These are phyloP conservation scores for Eptatretus atami DNA, from an alignment of 2,797 vertebrate genomes.

Conservation along the genomic window DNA sequence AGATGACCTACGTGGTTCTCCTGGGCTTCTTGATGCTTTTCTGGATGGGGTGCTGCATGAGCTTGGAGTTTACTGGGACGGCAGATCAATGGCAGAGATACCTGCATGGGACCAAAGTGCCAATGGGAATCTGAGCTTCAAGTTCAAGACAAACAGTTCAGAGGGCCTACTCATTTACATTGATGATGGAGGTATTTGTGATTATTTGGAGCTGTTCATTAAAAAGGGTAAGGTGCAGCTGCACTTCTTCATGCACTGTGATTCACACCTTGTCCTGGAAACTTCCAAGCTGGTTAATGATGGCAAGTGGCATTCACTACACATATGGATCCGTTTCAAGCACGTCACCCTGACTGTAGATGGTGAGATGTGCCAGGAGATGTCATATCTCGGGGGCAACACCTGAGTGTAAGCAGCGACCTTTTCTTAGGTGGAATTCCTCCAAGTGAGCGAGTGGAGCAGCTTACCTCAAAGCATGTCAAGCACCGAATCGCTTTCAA, in stretches of 20 bases:
- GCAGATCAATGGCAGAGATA: constrained; percentile 79
- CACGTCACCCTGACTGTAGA: constrained; percentile 46
- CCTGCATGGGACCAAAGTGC: constrained; percentile 75
- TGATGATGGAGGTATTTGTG: constrained; percentile 68
- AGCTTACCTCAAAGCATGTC: constrained; percentile 43
- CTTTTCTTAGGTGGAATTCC: constrained; percentile 72
- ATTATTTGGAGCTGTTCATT: constrained; percentile 51
- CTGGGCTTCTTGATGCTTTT: constrained; percentile 37
- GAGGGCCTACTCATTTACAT: constrained; percentile 64
- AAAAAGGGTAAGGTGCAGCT: constrained; percentile 45
- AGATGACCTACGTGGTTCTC: constrained; percentile 23
- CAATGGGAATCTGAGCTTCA: constrained; percentile 62
- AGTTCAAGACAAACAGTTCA: constrained; percentile 57
- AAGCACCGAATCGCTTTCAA: constrained; percentile 36
- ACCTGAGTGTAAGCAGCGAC: constrained; percentile 80
- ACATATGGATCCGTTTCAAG: constrained; percentile 42
- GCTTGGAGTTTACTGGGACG: constrained; percentile 69
- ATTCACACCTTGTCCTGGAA: constrained; percentile 36
- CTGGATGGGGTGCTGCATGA: constrained; percentile 29
- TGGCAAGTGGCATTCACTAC: constrained; percentile 59
- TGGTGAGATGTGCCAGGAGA: constrained; percentile 32
- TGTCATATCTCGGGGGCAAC: constrained; percentile 43
- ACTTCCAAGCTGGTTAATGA: constrained; percentile 38
- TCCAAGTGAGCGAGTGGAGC: constrained; percentile 37
- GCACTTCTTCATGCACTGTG: constrained; percentile 60